A percentile compares a stretch with the other conserved stretches of the same genome.
phyloP scores from a whole-genome alignment of 1,140 invertebrate genomes.

The Dolichoris vasculosae region DNA sequence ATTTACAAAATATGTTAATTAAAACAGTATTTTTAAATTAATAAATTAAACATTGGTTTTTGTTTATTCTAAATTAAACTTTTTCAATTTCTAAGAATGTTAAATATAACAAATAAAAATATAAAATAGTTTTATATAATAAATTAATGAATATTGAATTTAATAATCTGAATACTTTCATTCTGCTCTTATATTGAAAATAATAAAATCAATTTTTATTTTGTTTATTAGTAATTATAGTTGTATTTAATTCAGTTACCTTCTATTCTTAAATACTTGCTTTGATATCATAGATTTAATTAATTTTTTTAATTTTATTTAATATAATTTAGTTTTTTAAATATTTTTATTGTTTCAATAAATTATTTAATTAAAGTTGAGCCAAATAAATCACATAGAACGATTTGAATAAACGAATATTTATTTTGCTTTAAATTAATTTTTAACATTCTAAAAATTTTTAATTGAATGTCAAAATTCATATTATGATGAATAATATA shows the following conservation, averaged over 20 bases:
- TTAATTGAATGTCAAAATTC: constrained; percentile 19
- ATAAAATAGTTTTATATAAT: too few species aligned
- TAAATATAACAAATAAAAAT: too few species aligned
- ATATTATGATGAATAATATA: too few species aligned
- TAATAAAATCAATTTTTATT: too few species aligned
- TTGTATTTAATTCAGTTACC: neutral
- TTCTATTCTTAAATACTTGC: neutral
- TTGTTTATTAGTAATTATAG: too few species aligned
- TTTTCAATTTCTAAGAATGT: neutral
- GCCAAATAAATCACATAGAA: neutral
- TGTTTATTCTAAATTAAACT: too few species aligned
- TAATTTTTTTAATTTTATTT: neutral
- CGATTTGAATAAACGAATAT: constrained; percentile 15
- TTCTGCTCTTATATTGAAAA: too few species aligned
- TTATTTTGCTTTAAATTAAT: constrained; percentile 21
- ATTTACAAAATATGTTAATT: neutral
- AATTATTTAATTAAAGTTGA: neutral
- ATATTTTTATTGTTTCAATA: neutral
- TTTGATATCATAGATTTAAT: neutral
- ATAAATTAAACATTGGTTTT: too few species aligned
- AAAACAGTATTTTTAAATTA: too few species aligned
- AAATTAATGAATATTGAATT: too few species aligned
- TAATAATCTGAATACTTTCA: too few species aligned
- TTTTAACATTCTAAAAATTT: neutral
- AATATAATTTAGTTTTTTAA: neutral